These are phyloP conservation scores for Ischnus inquisitorius DNA, from an alignment of 2,888 invertebrate species.

Conservation along the genomic window DNA sequence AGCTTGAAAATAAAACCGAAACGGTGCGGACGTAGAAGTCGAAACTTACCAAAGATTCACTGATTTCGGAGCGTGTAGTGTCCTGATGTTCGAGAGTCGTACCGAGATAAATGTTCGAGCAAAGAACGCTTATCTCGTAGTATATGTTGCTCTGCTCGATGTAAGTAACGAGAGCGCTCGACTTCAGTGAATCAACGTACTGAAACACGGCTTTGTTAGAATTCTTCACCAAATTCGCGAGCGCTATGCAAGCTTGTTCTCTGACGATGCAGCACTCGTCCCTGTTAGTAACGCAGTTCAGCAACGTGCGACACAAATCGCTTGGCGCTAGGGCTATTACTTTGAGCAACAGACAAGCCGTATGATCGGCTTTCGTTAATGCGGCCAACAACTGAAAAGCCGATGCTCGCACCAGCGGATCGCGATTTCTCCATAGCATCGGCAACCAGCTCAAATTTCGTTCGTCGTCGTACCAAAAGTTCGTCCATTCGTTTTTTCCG, in stretches of 20 bases:
- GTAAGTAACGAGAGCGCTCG: conserved; percentile 78
- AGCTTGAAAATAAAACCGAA: not conserved
- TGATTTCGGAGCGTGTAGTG: conserved; percentile 68
- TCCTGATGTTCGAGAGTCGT: conserved; percentile 76
- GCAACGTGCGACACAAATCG: conserved; percentile 79
- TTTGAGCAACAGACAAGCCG: conserved; percentile 79
- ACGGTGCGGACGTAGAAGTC: not conserved
- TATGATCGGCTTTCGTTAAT: conserved; percentile 82
- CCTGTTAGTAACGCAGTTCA: conserved; percentile 81
- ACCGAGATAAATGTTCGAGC: conserved; percentile 79
- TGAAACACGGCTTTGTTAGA: conserved; percentile 76
- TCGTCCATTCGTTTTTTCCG: conserved; percentile 80
- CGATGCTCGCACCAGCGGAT: conserved; percentile 86
- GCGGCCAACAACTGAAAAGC: conserved; percentile 86
- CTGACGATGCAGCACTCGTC: conserved; percentile 87
- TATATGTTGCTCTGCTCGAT: conserved; percentile 80
- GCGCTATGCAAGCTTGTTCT: conserved; percentile 87
- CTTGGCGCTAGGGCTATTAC: conserved; percentile 77
- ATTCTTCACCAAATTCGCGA: conserved; percentile 85
- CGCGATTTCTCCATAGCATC: conserved; percentile 86
- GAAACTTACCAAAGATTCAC: conserved; percentile 69
- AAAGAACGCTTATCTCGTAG: conserved; percentile 80
- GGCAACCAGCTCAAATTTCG: conserved; percentile 84
- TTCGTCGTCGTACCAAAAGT: conserved; percentile 81
- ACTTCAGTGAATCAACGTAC: conserved; percentile 80